phyloP scores from a whole-genome alignment of 2,888 invertebrate genomes.

The Polydrusus pterygomalis region DNA sequence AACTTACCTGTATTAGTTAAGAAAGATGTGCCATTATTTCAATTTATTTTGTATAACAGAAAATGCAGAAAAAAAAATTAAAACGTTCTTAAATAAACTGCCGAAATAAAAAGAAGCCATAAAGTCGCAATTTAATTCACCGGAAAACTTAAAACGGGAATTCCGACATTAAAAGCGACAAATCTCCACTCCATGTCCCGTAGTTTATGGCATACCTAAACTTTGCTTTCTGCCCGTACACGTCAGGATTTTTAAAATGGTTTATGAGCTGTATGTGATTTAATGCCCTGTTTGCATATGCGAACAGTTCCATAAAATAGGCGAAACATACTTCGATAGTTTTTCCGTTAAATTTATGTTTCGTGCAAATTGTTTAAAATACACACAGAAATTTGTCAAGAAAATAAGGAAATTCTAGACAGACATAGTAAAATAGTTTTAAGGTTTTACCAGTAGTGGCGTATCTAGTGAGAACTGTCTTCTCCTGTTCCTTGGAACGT shows the following conservation, averaged over 20 bases:
- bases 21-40: too few relatives aligned
- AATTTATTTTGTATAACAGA: too few relatives aligned
- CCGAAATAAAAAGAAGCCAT: not conserved
- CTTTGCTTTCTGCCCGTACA: constrained; percentile 45
- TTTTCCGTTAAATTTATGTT: constrained; percentile 61
- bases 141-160: constrained; percentile 46
- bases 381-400: constrained; percentile 22
- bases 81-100: not conserved
- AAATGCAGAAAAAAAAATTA: too few relatives aligned
- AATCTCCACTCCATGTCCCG: constrained; percentile 48
- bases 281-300: constrained; percentile 63
- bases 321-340: constrained; percentile 63
- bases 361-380: constrained; percentile 36
- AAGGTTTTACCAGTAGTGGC: too few relatives aligned
- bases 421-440: not conserved
- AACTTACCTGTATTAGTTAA: too few relatives aligned
- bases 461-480: too few relatives aligned
- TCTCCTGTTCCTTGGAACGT: too few relatives aligned
- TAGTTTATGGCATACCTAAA: constrained; percentile 51
- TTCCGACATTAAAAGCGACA: constrained; percentile 48
- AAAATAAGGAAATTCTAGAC: not conserved
- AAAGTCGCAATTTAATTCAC: constrained; percentile 22
- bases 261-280: constrained; percentile 64
- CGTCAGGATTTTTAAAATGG: constrained; percentile 60
- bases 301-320: constrained; percentile 59